phyloP scores from a whole-genome alignment of 2,888 invertebrate genomes.

The Pyrrhia umbra region DNA sequence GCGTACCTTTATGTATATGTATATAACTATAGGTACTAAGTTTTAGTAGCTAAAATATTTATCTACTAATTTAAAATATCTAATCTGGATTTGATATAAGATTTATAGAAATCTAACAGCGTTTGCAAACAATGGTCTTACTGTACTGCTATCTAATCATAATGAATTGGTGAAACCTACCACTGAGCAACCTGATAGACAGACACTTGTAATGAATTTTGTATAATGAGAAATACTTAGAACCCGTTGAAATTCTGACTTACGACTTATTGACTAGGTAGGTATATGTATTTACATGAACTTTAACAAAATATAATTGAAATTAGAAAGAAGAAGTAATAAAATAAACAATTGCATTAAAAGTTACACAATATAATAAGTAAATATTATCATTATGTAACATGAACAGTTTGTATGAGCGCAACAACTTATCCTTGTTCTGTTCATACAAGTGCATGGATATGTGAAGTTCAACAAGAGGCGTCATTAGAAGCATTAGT shows the following conservation, averaged over 20 bases:
- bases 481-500: conserved; percentile 1
- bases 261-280: background rate
- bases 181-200: background rate
- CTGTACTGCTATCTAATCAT: background rate
- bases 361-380: conserved; percentile 5
- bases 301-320: too few species aligned
- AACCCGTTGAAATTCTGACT: background rate
- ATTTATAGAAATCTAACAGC: conserved; percentile 16
- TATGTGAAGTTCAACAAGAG: conserved; percentile 20
- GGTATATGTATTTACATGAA: too few species aligned
- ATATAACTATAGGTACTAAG: background rate
- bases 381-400: background rate
- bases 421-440: conserved; percentile 16
- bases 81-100: background rate
- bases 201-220: too few species aligned
- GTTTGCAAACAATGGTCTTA: conserved; percentile 14
- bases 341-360: background rate
- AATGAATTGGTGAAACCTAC: conserved; percentile 4
- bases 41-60: background rate
- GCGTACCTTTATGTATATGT: too few species aligned
- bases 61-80: background rate
- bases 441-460: conserved; percentile 8
- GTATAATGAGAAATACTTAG: conserved; percentile 7
- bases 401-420: background rate
- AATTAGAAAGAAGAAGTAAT: too few species aligned